A percentile compares a stretch with the other conserved stretches of the same genome.
These are phyloP conservation scores for Glaucopsyche alexis DNA, from an alignment of 2,888 invertebrate species.

Conservation along the genomic window DNA sequence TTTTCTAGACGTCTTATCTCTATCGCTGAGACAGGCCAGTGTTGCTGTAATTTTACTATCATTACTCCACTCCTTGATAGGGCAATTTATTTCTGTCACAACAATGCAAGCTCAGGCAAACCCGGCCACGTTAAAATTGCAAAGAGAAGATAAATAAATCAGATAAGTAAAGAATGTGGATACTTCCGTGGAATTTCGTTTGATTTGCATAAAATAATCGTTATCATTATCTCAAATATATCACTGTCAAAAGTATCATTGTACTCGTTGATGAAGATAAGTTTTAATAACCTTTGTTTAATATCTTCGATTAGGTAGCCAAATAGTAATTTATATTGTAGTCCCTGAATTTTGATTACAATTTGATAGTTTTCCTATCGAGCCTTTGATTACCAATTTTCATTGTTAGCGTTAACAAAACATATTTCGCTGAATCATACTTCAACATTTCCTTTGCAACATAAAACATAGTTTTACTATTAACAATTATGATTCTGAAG, in stretches of 20 bases:
- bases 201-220: conserved; percentile 36
- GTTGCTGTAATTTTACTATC: conserved; percentile 40
- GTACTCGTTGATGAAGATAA: conserved; percentile 8
- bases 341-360: conserved; percentile 4
- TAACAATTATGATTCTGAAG: neutral
- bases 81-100: conserved; percentile 43
- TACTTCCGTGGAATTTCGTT: conserved; percentile 40
- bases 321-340: neutral
- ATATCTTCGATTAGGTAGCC: neutral
- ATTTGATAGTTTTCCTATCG: neutral
- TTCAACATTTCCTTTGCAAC: neutral
- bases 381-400: neutral
- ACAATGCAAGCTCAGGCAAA: conserved; percentile 41
- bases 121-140: conserved; percentile 43
- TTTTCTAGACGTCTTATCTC: conserved; percentile 7
- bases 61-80: conserved; percentile 42
- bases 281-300: neutral
- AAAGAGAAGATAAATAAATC: conserved; percentile 41
- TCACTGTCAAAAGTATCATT: conserved; percentile 24
- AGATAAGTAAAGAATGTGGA: conserved; percentile 38
- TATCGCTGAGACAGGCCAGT: conserved; percentile 42
- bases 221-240: conserved; percentile 28
- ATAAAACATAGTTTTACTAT: neutral
- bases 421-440: neutral
- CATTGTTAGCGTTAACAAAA: neutral